phyloP scores from a whole-genome alignment of 53 echinoderm and acorn worm genomes.

The Pentamera pediparva region DNA sequence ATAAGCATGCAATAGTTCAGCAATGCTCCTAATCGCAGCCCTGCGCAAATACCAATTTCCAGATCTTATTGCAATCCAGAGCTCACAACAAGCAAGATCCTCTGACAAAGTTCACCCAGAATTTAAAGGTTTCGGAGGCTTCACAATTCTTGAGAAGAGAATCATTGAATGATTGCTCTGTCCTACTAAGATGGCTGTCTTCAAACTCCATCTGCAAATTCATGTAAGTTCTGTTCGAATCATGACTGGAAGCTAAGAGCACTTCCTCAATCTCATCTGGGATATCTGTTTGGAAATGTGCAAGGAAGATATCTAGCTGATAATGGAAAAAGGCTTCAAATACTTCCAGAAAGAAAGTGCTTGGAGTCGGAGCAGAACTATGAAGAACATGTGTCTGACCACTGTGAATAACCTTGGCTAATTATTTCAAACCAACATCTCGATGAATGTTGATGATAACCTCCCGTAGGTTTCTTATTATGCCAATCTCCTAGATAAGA shows the following conservation, averaged over 20 bases:
- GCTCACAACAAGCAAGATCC: slow-evolving; percentile 42
- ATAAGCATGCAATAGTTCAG: slow-evolving; percentile 55
- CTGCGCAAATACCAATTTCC: slow-evolving; percentile 47
- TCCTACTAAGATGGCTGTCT: not conserved
- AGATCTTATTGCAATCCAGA: slow-evolving; percentile 43
- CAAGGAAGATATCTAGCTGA: not conserved
- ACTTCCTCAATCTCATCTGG: not conserved
- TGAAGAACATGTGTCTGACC: not conserved
- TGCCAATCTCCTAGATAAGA: slow-evolving; percentile 70
- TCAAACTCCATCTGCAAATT: not conserved
- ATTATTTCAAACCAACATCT: slow-evolving; percentile 64
- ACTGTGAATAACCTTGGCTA: slow-evolving; percentile 51
- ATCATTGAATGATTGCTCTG: slow-evolving; percentile 39
- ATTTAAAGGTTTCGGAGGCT: slow-evolving; percentile 49
- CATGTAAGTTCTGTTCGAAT: not conserved
- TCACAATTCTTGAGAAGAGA: slow-evolving; percentile 40
- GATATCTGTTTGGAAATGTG: not conserved
- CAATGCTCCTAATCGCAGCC: slow-evolving; percentile 45
- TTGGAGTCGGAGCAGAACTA: no score
- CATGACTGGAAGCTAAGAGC: not conserved
- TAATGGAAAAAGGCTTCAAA: not conserved
- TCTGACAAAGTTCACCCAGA: slow-evolving; percentile 51
- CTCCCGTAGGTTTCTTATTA: slow-evolving; percentile 58
- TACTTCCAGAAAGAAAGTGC: not conserved
- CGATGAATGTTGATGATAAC: slow-evolving; percentile 61